phyloP scores from a whole-genome alignment of 2,888 invertebrate genomes.

The Adelphocoris suturalis region DNA sequence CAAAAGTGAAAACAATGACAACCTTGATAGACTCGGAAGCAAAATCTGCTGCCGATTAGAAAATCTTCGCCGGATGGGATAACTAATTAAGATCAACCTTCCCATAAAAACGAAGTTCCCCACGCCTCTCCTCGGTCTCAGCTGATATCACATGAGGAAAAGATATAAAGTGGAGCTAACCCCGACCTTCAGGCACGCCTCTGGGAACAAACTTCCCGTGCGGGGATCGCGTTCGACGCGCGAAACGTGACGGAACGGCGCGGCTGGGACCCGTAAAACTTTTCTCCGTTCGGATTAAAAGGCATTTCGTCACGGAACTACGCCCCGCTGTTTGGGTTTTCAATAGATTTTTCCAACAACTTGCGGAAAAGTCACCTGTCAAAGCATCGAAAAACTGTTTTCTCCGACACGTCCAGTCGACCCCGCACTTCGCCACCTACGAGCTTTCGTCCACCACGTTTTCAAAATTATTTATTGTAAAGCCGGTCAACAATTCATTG shows the following conservation, averaged over 20 bases:
- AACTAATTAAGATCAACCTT: too few relatives aligned
- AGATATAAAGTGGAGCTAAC: not conserved
- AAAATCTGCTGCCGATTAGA: too few relatives aligned
- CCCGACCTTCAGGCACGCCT: constrained; percentile 3
- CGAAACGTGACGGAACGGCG: constrained; percentile 3
- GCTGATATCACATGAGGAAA: too few relatives aligned
- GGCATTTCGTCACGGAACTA: constrained; percentile 31
- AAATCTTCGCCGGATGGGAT: too few relatives aligned
- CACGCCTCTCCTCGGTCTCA: too few relatives aligned
- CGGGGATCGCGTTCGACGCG: not conserved
- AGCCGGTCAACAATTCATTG: too few relatives aligned
- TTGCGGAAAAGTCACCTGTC: constrained; percentile 37
- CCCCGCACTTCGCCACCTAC: not conserved
- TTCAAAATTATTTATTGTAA: too few relatives aligned
- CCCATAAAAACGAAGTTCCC: too few relatives aligned
- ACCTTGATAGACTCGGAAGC: too few relatives aligned
- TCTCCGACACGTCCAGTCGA: not conserved
- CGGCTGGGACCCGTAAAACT: not conserved
- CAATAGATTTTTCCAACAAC: constrained; percentile 31
- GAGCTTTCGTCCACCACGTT: too few relatives aligned
- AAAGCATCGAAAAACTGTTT: not conserved
- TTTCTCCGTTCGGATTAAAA: constrained; percentile 39
- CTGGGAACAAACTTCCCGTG: constrained; percentile 9
- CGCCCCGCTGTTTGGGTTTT: constrained; percentile 16
- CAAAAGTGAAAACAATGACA: too few relatives aligned